These are phyloP conservation scores for Archocentrus centrarchus DNA, from an alignment of 2,113 vertebrate species.

Conservation along the genomic window DNA sequence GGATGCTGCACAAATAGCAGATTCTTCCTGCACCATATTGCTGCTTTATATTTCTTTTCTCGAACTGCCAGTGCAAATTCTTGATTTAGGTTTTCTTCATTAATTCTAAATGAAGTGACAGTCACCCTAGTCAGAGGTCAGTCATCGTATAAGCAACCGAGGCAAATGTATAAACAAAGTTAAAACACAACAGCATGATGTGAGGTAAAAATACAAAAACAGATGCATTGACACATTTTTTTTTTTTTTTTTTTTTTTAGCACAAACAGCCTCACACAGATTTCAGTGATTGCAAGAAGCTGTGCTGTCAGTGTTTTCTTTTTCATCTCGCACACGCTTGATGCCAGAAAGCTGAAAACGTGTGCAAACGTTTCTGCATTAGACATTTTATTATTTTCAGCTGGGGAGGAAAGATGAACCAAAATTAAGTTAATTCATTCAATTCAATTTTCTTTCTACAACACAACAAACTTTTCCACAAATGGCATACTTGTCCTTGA, in stretches of 20 bases:
- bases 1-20: neutral
- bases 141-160: neutral
- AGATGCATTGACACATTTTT: neutral
- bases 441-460: neutral
- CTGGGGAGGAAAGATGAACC: neutral
- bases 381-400: neutral
- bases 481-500: constrained; percentile 26
- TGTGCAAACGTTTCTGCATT: neutral
- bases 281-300: neutral
- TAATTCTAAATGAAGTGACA: neutral
- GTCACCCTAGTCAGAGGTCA: neutral
- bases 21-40: neutral
- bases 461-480: neutral
- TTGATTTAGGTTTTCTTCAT: accelerated
- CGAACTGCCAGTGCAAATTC: neutral
- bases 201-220: neutral
- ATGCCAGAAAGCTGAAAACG: neutral
- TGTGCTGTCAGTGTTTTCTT: neutral
- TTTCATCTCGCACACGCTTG: neutral
- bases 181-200: neutral
- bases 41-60: neutral
- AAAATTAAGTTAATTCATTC: constrained; percentile 1
- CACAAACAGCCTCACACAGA: neutral
- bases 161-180: neutral
- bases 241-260: neutral